Evolutionary conservation across 2,888 invertebrate species (phyloP).

Genomic region (Meganola albula): DNA sequence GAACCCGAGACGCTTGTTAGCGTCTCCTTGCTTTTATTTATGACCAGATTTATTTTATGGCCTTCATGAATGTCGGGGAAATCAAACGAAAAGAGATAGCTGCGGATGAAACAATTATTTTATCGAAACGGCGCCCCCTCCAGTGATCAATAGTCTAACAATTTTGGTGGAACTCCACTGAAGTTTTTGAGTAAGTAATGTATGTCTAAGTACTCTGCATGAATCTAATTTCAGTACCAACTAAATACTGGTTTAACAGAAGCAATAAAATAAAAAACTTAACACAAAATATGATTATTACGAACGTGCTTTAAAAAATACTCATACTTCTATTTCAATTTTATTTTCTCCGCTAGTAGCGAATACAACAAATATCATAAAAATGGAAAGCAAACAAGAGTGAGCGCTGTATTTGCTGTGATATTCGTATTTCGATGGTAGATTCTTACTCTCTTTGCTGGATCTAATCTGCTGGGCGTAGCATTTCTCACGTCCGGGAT

Average conservation of each 20-base stretch:
- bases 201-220: no score
- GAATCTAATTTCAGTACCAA: no score
- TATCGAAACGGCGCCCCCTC: slow-evolving; percentile 33
- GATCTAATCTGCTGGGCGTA: slow-evolving; percentile 58
- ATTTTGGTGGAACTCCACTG: no score
- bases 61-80: slow-evolving; percentile 52
- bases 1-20: slow-evolving; percentile 78
- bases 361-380: slow-evolving; percentile 61
- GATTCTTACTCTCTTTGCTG: slow-evolving; percentile 64
- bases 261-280: no score
- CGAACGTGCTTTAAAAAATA: slow-evolving; percentile 48
- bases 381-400: slow-evolving; percentile 68
- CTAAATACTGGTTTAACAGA: no score
- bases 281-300: slow-evolving; percentile 28
- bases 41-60: slow-evolving; percentile 77
- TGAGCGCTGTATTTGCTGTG: slow-evolving; percentile 59
- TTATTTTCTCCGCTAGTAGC: slow-evolving; percentile 41
- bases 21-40: slow-evolving; percentile 73
- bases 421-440: slow-evolving; percentile 50
- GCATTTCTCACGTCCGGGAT: slow-evolving; percentile 58
- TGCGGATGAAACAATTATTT: slow-evolving; percentile 48
- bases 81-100: slow-evolving; percentile 53
- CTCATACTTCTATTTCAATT: slow-evolving; percentile 45
- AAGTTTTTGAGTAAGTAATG: no score
- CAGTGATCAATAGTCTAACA: no score